Evolutionary conservation across 2,113 vertebrate species (phyloP).

Genomic region (Tiliqua scincoides): DNA sequence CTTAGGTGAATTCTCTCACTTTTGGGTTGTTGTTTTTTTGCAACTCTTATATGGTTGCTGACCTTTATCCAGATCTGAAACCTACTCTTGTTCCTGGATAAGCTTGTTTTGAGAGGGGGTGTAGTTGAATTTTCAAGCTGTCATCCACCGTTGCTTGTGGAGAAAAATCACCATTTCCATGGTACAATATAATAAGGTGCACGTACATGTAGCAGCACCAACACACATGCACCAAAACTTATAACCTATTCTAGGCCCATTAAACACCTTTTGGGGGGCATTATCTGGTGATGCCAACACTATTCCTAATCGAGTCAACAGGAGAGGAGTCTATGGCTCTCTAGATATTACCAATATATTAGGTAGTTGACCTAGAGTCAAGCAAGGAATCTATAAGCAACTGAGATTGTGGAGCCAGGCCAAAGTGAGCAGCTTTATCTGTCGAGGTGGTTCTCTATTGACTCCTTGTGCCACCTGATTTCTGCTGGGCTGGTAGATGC

Average conservation of each 20-base stretch:
- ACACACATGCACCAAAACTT: no score
- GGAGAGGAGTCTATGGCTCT: not conserved
- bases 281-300: not conserved
- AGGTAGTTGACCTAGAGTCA: not conserved
- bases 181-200: no score
- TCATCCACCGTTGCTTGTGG: not conserved
- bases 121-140: not conserved
- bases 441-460: not conserved
- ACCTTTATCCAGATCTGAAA: not conserved
- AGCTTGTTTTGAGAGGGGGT: not conserved
- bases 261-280: no score
- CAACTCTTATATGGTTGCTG: not conserved
- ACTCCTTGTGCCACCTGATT: not conserved
- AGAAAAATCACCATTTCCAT: not conserved
- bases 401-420: not conserved
- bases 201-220: no score
- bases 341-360: not conserved
- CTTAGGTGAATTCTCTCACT: not conserved
- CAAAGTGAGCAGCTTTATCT: not conserved
- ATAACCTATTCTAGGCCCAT: no score
- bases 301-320: not conserved
- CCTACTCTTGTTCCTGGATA: not conserved
- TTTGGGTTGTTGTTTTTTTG: not conserved
- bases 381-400: not conserved
- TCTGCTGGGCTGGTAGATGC: no score